phyloP scores from a whole-genome alignment of 1,140 invertebrate species.

The Listronotus oregonensis region DNA sequence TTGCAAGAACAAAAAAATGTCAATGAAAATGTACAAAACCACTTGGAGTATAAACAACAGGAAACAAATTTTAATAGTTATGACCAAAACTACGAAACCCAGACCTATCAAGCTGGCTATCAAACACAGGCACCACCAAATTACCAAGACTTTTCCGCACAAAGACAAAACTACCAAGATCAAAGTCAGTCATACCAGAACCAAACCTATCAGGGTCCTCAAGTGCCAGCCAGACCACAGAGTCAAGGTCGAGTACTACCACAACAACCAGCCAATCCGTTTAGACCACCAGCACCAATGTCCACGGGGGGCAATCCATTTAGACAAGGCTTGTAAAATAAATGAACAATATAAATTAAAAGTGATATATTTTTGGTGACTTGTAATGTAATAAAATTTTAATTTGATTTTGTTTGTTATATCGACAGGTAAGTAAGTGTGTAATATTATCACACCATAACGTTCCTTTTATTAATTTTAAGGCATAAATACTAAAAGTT shows the following conservation, averaged over 20 bases:
- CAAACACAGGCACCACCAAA: slow-evolving; percentile 47
- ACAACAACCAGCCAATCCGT: slow-evolving; percentile 60
- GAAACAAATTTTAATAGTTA: slow-evolving; percentile 72
- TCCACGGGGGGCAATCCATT: slow-evolving; percentile 59
- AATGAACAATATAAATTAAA: neutral
- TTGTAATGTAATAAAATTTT: neutral
- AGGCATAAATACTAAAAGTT: no score
- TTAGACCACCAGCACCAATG: slow-evolving; percentile 54
- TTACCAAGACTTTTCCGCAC: neutral
- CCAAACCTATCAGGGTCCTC: slow-evolving; percentile 51
- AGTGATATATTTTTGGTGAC: neutral
- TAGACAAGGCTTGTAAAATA: slow-evolving; percentile 54
- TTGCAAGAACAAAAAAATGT: slow-evolving; percentile 84
- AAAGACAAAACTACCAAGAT: slow-evolving; percentile 12
- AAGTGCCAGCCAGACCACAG: slow-evolving; percentile 44
- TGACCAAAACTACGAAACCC: slow-evolving; percentile 53
- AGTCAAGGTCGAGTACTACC: slow-evolving; percentile 41
- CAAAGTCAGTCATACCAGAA: slow-evolving; percentile 59
- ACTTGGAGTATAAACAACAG: slow-evolving; percentile 73
- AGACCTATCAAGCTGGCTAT: slow-evolving; percentile 58
- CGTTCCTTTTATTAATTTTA: no score
- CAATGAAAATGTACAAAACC: slow-evolving; percentile 76
- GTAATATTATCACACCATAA: no score
- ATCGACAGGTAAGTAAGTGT: neutral
- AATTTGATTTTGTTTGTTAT: neutral